These are phyloP conservation scores for Ophion ellenae DNA, from an alignment of 2,888 invertebrate genomes.

Conservation along the genomic window DNA sequence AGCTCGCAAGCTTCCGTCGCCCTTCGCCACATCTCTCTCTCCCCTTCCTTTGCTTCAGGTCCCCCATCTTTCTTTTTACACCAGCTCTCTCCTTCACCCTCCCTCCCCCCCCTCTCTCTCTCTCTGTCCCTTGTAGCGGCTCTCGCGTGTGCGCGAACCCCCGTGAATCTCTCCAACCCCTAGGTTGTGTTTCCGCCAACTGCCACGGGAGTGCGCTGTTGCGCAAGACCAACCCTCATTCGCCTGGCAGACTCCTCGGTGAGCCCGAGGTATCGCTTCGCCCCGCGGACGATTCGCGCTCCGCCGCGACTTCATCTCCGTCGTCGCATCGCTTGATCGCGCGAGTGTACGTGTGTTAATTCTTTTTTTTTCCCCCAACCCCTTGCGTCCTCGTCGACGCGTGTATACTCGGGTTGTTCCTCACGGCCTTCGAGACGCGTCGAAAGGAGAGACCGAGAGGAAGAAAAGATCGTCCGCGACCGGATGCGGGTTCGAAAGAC, in stretches of 20 bases:
- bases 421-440: background rate
- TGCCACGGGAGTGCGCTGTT: slow-evolving; percentile 78
- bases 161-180: slow-evolving; percentile 51
- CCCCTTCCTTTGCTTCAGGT: background rate
- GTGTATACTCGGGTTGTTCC: background rate
- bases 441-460: background rate
- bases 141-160: slow-evolving; percentile 62
- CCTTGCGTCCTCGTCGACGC: background rate
- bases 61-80: too few species aligned
- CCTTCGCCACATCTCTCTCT: slow-evolving; percentile 7
- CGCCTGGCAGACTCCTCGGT: slow-evolving; percentile 73
- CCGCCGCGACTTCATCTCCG: slow-evolving; percentile 27
- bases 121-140: slow-evolving; percentile 1
- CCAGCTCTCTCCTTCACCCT: background rate
- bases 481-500: too few species aligned
- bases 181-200: slow-evolving; percentile 74
- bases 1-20: slow-evolving; percentile 45
- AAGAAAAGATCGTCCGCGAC: background rate
- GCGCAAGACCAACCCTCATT: slow-evolving; percentile 80
- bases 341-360: too few species aligned
- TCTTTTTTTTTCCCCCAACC: background rate
- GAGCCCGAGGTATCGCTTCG: slow-evolving; percentile 71
- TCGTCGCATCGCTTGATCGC: background rate
- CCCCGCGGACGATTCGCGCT: slow-evolving; percentile 57
- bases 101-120: background rate